Evolutionary conservation across 2,113 vertebrate species (phyloP).

Genomic region (Aphyosemion australe): DNA sequence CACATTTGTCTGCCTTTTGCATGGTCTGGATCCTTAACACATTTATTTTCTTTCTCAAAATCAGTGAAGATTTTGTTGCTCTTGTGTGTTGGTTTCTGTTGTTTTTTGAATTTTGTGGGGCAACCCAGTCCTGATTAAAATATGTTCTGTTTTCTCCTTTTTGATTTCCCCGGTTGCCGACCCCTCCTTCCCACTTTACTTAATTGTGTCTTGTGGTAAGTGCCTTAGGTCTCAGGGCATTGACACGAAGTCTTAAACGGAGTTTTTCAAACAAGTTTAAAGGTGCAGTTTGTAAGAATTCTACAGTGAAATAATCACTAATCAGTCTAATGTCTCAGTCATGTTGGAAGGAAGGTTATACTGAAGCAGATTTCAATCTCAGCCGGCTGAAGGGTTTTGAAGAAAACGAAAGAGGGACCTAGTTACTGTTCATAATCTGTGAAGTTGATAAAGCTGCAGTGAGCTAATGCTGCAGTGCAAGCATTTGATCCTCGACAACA

Average conservation of each 20-base stretch:
- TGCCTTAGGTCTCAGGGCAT: constrained; percentile 87
- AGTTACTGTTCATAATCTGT: too few relatives aligned
- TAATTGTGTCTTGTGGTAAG: constrained; percentile 99
- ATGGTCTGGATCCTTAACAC: constrained; percentile 63
- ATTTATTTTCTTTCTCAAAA: constrained; percentile 63
- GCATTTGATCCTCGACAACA: too few relatives aligned
- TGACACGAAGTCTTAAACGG: constrained; percentile 40
- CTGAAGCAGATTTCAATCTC: too few relatives aligned
- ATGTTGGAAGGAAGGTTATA: too few relatives aligned
- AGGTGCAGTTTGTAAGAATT: background rate
- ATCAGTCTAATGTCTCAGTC: too few relatives aligned
- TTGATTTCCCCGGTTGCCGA: constrained; percentile 95
- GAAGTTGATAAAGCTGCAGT: too few relatives aligned
- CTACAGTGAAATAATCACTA: too few relatives aligned
- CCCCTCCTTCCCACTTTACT: constrained; percentile 97
- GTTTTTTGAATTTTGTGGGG: constrained; percentile 81
- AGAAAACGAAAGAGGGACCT: too few relatives aligned
- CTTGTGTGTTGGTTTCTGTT: constrained; percentile 85
- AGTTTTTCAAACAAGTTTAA: constrained; percentile 63
- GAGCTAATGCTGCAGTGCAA: too few relatives aligned
- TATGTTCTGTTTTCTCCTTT: constrained; percentile 98
- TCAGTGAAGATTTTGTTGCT: constrained; percentile 64
- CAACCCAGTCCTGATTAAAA: constrained; percentile 91
- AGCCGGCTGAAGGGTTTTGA: too few relatives aligned
- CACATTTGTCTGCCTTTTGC: constrained; percentile 52